phyloP scores from a whole-genome alignment of 2,113 vertebrate species.

The Labrus mixtus region DNA sequence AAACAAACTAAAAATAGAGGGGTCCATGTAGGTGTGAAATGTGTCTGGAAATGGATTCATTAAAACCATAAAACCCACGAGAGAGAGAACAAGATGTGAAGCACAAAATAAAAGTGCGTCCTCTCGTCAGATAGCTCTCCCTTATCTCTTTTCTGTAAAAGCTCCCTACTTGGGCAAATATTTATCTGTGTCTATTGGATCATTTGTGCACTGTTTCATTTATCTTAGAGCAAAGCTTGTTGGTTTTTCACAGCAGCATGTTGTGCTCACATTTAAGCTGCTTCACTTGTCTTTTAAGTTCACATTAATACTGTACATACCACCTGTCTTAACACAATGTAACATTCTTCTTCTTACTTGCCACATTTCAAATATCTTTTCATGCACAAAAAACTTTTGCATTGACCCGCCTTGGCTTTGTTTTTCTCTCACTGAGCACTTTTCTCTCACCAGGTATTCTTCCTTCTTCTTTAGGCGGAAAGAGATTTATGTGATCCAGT shows the following conservation, averaged over 20 bases:
- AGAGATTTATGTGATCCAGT: constrained; percentile 99
- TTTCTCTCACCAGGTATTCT: constrained; percentile 94
- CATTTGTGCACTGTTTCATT: background rate
- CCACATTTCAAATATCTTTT: constrained; percentile 9
- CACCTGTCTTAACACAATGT: background rate
- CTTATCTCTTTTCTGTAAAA: constrained; percentile 14
- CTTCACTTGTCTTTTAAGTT: background rate
- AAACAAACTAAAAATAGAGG: constrained; percentile 14
- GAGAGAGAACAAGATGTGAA: background rate
- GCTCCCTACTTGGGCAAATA: constrained; percentile 5
- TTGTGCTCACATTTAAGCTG: background rate
- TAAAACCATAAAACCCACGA: constrained; percentile 6
- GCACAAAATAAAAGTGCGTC: constrained; percentile 5
- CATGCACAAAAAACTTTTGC: constrained; percentile 11
- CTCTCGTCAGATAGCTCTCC: constrained; percentile 3
- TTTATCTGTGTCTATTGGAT: constrained; percentile 16
- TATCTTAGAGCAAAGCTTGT: constrained; percentile 6
- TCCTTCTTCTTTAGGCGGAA: constrained; percentile 99
- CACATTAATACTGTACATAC: background rate
- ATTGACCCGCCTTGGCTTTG: constrained; percentile 40
- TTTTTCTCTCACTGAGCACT: constrained; percentile 78
- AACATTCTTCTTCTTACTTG: constrained; percentile 23
- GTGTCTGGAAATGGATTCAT: background rate
- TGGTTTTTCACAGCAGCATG: background rate
- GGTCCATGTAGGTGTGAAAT: background rate